Percentiles rank a stretch among this genome's conserved stretches.
Conservation (phyloP, 53 echinoderm and acorn worm species). For the Mesocentrotus franciscanus region DNA sequence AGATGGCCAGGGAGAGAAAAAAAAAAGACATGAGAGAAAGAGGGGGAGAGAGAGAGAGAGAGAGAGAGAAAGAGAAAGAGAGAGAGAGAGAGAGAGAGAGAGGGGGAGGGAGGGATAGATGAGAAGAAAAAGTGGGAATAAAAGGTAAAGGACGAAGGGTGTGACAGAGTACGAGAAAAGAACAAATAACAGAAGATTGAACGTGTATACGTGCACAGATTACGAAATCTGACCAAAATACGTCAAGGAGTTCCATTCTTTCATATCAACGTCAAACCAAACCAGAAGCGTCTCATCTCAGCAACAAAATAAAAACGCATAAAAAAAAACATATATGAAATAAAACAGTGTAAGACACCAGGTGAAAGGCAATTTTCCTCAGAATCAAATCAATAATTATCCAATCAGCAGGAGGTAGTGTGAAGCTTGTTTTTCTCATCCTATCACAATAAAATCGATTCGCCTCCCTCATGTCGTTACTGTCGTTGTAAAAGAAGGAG, state of each 20-base stretch:
- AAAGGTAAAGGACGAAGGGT: background rate
- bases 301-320: background rate
- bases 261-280: background rate
- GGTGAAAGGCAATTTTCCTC: background rate
- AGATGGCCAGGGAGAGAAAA: too few relatives aligned
- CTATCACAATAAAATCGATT: conserved; percentile 17
- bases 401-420: background rate
- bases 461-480: background rate
- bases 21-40: too few relatives aligned
- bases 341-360: background rate
- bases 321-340: background rate
- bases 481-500: background rate
- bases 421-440: conserved; percentile 5
- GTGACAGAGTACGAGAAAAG: background rate
- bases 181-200: background rate
- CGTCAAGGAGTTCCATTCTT: too few relatives aligned
- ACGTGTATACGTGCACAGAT: background rate
- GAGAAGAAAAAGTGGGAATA: background rate
- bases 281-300: background rate
- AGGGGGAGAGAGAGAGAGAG: too few relatives aligned
- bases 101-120: background rate
- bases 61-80: too few relatives aligned
- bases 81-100: background rate
- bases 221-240: background rate
- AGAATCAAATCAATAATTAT: conserved; percentile 33